These are phyloP conservation scores for Salpingus planirostris DNA, from an alignment of 2,888 invertebrate genomes.

Conservation along the genomic window DNA sequence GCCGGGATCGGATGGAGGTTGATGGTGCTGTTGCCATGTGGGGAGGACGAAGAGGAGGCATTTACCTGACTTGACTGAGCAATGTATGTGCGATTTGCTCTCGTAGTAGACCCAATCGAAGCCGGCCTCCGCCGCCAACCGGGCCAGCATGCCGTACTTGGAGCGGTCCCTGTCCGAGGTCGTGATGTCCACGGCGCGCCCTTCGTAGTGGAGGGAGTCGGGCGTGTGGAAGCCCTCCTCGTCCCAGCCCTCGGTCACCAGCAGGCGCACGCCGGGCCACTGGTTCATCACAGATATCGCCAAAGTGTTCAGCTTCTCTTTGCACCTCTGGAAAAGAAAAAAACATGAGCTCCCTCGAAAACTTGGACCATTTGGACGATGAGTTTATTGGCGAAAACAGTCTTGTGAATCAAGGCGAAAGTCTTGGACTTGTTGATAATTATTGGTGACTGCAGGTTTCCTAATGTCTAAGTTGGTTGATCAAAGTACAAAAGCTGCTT, in stretches of 20 bases:
- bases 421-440: too few species aligned
- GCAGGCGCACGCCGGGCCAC: slow-evolving; percentile 89
- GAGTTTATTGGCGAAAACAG: too few species aligned
- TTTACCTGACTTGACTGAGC: slow-evolving; percentile 94
- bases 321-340: slow-evolving; percentile 72
- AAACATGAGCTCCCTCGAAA: too few species aligned
- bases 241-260: slow-evolving; percentile 95
- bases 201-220: slow-evolving; percentile 92
- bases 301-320: slow-evolving; percentile 87
- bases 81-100: slow-evolving; percentile 89
- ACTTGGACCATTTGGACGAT: too few species aligned
- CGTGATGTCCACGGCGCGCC: slow-evolving; percentile 91
- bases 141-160: slow-evolving; percentile 93
- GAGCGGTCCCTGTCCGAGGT: slow-evolving; percentile 87
- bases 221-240: slow-evolving; percentile 70
- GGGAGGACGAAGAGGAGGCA: too few species aligned
- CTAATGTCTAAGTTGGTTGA: too few species aligned
- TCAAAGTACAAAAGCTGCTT: not conserved
- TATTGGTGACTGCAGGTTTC: too few species aligned
- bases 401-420: too few species aligned
- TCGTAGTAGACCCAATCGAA: slow-evolving; percentile 99
- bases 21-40: too few species aligned
- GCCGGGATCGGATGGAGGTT: too few species aligned
- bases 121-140: slow-evolving; percentile 92
- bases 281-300: slow-evolving; percentile 97